Percentiles rank a stretch among this genome's conserved stretches.
These are phyloP conservation scores for Coecobrya sp. DNA, from an alignment of 2,888 invertebrate genomes.

Conservation along the genomic window DNA sequence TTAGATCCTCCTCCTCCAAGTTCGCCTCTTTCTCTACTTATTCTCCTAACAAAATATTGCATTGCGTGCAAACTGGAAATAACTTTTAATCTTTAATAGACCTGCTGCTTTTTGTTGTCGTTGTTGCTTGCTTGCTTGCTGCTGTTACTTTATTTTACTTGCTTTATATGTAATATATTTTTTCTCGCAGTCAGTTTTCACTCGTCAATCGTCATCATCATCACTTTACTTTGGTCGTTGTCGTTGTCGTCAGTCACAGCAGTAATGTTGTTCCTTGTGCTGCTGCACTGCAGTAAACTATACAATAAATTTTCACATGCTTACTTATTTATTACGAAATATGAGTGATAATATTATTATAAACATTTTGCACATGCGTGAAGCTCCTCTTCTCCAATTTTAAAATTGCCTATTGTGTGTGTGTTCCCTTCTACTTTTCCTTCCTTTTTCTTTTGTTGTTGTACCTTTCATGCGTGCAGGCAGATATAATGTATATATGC, in stretches of 20 bases:
- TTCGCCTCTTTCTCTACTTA: not conserved
- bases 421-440: not conserved
- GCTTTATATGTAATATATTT: conserved; percentile 13
- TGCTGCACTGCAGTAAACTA: conserved; percentile 47
- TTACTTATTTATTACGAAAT: conserved; percentile 40
- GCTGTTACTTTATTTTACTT: too few species aligned
- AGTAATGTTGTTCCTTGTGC: not conserved
- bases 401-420: not conserved
- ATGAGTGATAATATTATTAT: not conserved
- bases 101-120: conserved; percentile 39
- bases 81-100: conserved; percentile 68
- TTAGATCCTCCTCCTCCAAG: not conserved
- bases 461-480: not conserved
- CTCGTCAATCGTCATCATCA: conserved; percentile 25
- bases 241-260: conserved; percentile 11
- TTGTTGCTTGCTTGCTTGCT: not conserved
- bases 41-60: conserved; percentile 30
- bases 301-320: conserved; percentile 30
- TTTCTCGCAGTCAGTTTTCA: conserved; percentile 47
- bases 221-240: not conserved
- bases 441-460: conserved; percentile 15
- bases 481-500: too few species aligned
- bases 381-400: not conserved
- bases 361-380: not conserved
- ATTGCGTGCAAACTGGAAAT: conserved; percentile 75